Percentiles rank a stretch among this genome's conserved stretches.
Conservation (phyloP, 2,113 vertebrate species). For the Hymenochirus boettgeri region DNA sequence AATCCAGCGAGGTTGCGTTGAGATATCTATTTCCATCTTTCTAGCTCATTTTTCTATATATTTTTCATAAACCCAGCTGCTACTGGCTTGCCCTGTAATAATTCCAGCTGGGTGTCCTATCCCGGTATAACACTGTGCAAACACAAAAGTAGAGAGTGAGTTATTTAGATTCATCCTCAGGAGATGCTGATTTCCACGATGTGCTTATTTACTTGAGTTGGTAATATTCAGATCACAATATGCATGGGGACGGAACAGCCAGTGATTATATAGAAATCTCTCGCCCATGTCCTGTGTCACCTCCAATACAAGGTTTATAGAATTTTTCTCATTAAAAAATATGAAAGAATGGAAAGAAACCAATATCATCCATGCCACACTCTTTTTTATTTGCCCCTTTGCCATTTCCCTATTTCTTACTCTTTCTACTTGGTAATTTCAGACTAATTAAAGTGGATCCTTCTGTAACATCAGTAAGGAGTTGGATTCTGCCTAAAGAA, state of each 20-base stretch:
- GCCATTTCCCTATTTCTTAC: not conserved
- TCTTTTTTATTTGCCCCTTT: slow-evolving; percentile 26
- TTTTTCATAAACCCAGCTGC: slow-evolving; percentile 61
- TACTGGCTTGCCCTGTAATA: slow-evolving; percentile 64
- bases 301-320: slow-evolving; percentile 5
- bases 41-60: slow-evolving; percentile 50
- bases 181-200: slow-evolving; percentile 52
- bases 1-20: slow-evolving; percentile 48
- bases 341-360: slow-evolving; percentile 3
- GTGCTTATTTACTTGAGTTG: slow-evolving; percentile 58
- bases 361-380: slow-evolving; percentile 19
- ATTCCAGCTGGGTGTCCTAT: slow-evolving; percentile 61
- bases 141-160: slow-evolving; percentile 58
- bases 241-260: slow-evolving; percentile 49
- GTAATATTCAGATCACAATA: slow-evolving; percentile 55
- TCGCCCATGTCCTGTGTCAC: not conserved
- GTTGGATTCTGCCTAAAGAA: not conserved
- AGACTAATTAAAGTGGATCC: not conserved
- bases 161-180: slow-evolving; percentile 58
- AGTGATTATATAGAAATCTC: slow-evolving; percentile 27
- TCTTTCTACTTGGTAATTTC: not conserved
- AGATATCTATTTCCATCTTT: slow-evolving; percentile 57
- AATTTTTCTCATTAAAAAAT: slow-evolving; percentile 15
- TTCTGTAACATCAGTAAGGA: not conserved
- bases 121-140: slow-evolving; percentile 62